Base-by-base conservation (phyloP, 1,140 invertebrate species). In the Drosophila chauvacae region DNA sequence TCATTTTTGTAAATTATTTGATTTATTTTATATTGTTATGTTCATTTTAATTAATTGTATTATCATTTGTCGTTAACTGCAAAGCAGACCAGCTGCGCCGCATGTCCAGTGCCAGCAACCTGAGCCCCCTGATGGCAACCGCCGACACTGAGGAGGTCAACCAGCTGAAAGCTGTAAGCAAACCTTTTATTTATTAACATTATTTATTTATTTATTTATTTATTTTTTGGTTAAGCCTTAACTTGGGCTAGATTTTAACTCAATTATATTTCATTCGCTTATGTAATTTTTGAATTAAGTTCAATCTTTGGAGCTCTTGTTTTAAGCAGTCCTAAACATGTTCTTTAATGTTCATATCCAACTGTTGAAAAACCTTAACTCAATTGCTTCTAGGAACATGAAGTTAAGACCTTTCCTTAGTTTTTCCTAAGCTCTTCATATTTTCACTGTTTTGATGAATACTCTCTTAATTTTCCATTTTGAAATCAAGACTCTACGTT, bases 81-180 rank as follows among this genome's bases (percentile, higher is more conserved):
- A 16, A 11, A 20, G 28, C 65, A 90, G 90, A 91, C 23, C 86
- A 91, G 62, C 73, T 91, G 59, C 84, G 91, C 57, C 91, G 91
- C 60, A 83, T 92, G 82, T 91, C 91, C 77, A 87, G 84, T 63
- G 65, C 70, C 68, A 88, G 60, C 66, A 90, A 83, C 45, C 77
- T 88, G 20, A 82, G 59, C 58, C 71, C 77, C 26, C 42, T 83
- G 47, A 45, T 53, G 48, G 61, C 59, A 39, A 41, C 57, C 48
- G 77, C 64, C 69, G 90, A 90, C 82, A 88, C 80, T 73, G 92
- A 93, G 82, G 91, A 93, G 68, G 75, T 92, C 56, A 91, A 84
- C 92, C 88, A 92, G 91, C 83, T 93, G 45, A 91, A 91, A 92
- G 88, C 92, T 86, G 92, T 93, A 93, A 93, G 92, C 91, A 75